Evolutionary conservation across 2,888 invertebrate species (phyloP), one percentile per base, ranked within the genome.

Genomic region (Papilio demoleus): DNA sequence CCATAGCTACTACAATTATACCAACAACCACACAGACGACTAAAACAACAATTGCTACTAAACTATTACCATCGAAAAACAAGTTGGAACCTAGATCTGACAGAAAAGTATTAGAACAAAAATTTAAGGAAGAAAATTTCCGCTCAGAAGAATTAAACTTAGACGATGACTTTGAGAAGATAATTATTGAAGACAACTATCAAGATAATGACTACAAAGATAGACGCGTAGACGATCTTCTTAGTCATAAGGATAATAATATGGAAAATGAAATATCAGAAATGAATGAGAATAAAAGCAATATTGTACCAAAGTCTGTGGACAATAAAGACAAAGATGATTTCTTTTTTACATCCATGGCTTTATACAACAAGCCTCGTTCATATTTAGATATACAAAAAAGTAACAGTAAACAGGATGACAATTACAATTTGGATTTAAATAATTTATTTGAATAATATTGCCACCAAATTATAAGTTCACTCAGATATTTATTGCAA

Each of bases 361-460:
- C 82, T 59, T 84, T 86, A 12, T 64, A 79, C 12, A 74, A 77
- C 60, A 80, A 82, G 72, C 80, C 87, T 1, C 62, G 59, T 1
- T 72, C 78, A 24, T 87, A 88, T 75, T 80, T 87, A 68, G 84
- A 88, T 72, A 81, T 86, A 53, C 79, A 81, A 62, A 81, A 81
- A 70, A 81, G 75, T 66, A 79, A 83, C 24, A 84, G 82, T 80
- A 82, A 77, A 70, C 79, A 78, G 11, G 83, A 83, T 6, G 83
- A 84, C 2, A 75, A 74, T 61, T 70, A 75, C 22, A 83, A 87
- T 53, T 82, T 81, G 64, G 84, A 87, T 69, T 72, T 78, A 34
- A 77, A 80, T 71, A 77, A 76, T 62, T 76, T 67, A 79, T 80
- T 75, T 71, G 71, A 76, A 12, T 74, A 70, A 11, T 8, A 53